A percentile compares a stretch with the other conserved stretches of the same genome.
These are phyloP conservation scores for Pterocles orientalis DNA, from an alignment of 2,113 vertebrate species.

Conservation along the genomic window DNA sequence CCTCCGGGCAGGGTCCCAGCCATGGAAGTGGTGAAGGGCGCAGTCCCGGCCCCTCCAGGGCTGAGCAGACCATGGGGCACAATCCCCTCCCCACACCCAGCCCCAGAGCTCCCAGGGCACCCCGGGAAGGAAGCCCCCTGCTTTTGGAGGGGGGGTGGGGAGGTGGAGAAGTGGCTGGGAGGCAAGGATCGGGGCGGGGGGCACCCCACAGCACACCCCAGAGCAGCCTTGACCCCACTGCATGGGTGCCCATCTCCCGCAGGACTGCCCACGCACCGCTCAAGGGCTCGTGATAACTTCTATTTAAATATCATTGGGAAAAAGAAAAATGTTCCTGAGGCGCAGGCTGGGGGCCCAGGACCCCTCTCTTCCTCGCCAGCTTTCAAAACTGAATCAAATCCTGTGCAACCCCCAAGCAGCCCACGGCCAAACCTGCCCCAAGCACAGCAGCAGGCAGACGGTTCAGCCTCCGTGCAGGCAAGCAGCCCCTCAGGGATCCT, in stretches of 20 bases:
- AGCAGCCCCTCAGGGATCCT: neutral
- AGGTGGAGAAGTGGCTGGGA: too few species aligned
- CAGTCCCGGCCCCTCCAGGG: neutral
- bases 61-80: neutral
- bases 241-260: rapidly evolving
- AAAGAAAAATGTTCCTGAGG: neutral
- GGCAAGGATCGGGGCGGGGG: rapidly evolving
- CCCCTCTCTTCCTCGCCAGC: neutral
- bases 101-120: neutral
- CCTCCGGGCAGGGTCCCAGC: rapidly evolving
- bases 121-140: rapidly evolving
- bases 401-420: neutral
- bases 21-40: rapidly evolving
- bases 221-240: neutral
- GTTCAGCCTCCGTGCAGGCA: rapidly evolving
- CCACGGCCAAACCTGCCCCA: neutral
- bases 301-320: neutral
- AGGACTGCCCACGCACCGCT: rapidly evolving
- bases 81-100: rapidly evolving
- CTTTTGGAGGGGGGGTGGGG: too few species aligned
- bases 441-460: rapidly evolving
- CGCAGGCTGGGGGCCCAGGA: neutral
- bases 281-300: too few species aligned
- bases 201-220: rapidly evolving
- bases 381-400: neutral